Evolutionary conservation across 2,888 invertebrate species (phyloP).

Genomic region (Clitarchus hookeri): DNA sequence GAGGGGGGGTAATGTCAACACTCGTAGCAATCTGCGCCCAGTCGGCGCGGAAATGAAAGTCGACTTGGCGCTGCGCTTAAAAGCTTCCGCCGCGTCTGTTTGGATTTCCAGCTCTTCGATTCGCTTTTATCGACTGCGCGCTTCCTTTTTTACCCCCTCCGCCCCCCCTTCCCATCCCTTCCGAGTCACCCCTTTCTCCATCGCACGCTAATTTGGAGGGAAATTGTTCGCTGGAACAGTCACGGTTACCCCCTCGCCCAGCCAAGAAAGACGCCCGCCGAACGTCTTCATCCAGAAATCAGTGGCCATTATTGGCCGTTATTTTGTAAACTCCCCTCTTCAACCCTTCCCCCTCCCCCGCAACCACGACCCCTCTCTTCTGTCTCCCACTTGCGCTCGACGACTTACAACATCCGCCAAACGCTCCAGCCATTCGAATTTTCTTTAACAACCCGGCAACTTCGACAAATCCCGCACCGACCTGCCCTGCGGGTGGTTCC

Average conservation of each 20-base stretch:
- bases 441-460: not conserved
- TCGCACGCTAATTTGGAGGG: constrained; percentile 14
- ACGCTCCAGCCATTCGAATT: constrained; percentile 8
- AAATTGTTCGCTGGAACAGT: constrained; percentile 14
- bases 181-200: not conserved
- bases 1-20: constrained; percentile 4
- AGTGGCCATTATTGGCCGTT: constrained; percentile 7
- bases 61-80: constrained; percentile 14
- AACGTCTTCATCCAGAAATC: constrained; percentile 5
- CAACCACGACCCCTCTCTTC: no score
- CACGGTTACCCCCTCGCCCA: not conserved
- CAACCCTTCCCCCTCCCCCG: not conserved
- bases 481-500: not conserved
- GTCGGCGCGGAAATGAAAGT: constrained; percentile 14
- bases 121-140: constrained; percentile 14
- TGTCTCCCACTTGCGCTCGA: not conserved
- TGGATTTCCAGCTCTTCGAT: constrained; percentile 14
- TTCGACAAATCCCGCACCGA: not conserved
- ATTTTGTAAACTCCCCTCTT: not conserved
- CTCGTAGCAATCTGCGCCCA: not conserved
- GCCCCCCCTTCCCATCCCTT: not conserved
- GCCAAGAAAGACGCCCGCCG: not conserved
- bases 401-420: not conserved
- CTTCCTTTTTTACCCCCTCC: not conserved
- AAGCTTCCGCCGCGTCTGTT: constrained; percentile 9